Base-by-base conservation (phyloP, 2,113 vertebrate species). In the Equus quagga region DNA sequence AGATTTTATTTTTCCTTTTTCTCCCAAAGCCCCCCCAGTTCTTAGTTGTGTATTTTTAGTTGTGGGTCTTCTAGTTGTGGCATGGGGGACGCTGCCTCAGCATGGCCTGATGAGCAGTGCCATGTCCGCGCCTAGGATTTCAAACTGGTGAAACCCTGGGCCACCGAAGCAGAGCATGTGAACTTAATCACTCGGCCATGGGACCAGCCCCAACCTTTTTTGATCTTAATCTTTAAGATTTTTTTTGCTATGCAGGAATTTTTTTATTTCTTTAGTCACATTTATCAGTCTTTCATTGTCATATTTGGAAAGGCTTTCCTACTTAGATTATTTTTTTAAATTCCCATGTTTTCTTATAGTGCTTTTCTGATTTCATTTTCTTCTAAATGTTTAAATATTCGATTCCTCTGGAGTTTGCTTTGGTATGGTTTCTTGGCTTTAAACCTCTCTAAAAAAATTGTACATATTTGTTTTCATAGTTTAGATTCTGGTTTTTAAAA, bases 371-470 rank as follows among this genome's bases (percentile, higher is more conserved):
- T 51, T 85, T 79, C 36, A 26, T 54, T 36, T 49, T 46, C 36
- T 69, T 86, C 36, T 41, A 14, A 11, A 33, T 36, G 7, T 87
- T 79, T 80, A 94, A 80, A 80, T 94, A 69, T 80, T 70, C n/a
- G 44, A n/a, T 87, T 94, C 31, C 70, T 13, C 23, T 60, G 51
- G 84, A 62, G 49, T 87, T 87, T 78, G 60, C 73, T 79, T n/a
- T 93, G 36, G 23, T 85, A 54, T 84, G 58, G 58, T 78, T 91
- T 79, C 64, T 51, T 91, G 72, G 79, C 80, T 75, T 94, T 85
- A 85, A 85, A 62, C 19, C 51, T 62, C 18, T 67, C 33, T 85
- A 56, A 60, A 91, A 82, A 95, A 69, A 5, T 84, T 46, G 41
- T 21, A 64, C 54, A 67, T 62, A 78, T 78, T 94, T 60, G 23